phyloP scores from a whole-genome alignment of 2,888 invertebrate species.

The Caenorhabditis plicata region DNA sequence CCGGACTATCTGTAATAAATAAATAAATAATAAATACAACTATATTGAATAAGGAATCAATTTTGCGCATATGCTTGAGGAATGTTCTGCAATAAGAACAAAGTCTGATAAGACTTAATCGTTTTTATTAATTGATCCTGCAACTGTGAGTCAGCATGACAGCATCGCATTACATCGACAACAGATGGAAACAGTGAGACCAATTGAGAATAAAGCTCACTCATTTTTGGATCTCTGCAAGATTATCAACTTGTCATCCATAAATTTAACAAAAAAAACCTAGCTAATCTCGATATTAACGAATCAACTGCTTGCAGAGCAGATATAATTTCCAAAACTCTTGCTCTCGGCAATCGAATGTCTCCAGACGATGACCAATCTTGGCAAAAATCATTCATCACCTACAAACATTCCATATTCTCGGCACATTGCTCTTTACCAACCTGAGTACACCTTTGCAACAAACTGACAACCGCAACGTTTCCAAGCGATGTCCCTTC shows the following conservation, averaged over 20 bases:
- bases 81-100: constrained; percentile 56
- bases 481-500: constrained; percentile 21
- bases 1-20: no score
- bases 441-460: constrained; percentile 41
- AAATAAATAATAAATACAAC: no score
- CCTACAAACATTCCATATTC: constrained; percentile 5
- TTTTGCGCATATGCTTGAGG: constrained; percentile 17
- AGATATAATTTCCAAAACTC: constrained; percentile 55
- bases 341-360: constrained; percentile 49
- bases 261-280: constrained; percentile 8
- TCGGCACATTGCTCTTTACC: neutral
- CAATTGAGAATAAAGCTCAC: constrained; percentile 48
- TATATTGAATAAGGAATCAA: no score
- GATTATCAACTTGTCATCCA: neutral
- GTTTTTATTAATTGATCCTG: constrained; percentile 52
- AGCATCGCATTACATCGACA: constrained; percentile 56
- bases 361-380: constrained; percentile 57
- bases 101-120: constrained; percentile 60
- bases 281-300: constrained; percentile 56
- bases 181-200: constrained; percentile 56
- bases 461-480: constrained; percentile 40
- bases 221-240: constrained; percentile 28
- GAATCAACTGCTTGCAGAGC: constrained; percentile 60
- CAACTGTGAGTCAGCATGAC: constrained; percentile 53
- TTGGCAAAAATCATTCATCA: constrained; percentile 30